Evolutionary conservation across 2,113 vertebrate genomes (phyloP).

Genomic region (Sterrhoptilus dennistouni): DNA sequence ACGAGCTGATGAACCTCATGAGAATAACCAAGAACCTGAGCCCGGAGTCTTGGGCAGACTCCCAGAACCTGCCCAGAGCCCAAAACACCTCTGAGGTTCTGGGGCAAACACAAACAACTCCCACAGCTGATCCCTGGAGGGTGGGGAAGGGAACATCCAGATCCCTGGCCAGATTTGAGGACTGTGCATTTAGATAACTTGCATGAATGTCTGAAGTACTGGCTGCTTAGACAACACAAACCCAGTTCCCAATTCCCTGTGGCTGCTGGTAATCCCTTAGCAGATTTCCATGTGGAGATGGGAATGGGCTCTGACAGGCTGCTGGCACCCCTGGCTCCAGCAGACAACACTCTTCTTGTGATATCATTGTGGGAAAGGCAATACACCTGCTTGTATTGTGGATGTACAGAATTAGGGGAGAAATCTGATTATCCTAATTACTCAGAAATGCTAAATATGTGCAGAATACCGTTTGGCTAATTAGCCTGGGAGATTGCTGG

Average conservation of each 20-base stretch:
- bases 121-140: neutral
- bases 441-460: conserved; percentile 63
- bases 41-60: neutral
- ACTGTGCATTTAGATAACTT: neutral
- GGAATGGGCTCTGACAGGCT: neutral
- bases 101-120: neutral
- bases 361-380: neutral
- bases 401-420: conserved; percentile 30
- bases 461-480: conserved; percentile 33
- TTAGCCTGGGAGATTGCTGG: conserved; percentile 28
- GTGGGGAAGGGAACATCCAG: accelerated
- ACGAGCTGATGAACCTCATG: neutral
- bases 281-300: neutral
- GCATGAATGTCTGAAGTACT: neutral
- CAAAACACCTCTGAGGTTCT: neutral
- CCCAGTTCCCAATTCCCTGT: neutral
- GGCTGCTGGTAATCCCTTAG: neutral
- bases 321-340: neutral
- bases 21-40: neutral
- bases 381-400: neutral
- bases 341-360: neutral
- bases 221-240: neutral
- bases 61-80: neutral
- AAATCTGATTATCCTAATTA: conserved; percentile 65
- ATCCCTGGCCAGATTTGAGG: neutral